Evolutionary conservation across 35 echinoderm and acorn worm species (phyloP).

Genomic region (Patiria miniata): DNA sequence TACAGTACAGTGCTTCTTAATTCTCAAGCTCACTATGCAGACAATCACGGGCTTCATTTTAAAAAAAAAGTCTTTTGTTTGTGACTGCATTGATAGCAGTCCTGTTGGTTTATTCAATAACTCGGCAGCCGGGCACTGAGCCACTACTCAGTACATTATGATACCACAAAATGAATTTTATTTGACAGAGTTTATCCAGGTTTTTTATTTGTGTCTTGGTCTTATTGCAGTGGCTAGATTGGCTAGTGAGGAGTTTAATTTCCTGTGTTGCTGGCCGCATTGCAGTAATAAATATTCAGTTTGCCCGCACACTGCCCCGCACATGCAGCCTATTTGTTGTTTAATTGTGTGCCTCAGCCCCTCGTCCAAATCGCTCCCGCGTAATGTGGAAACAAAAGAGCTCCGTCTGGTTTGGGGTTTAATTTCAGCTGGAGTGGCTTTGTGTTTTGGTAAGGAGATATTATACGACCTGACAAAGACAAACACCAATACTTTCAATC

Average conservation of each 20-base stretch:
- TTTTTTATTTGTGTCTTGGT: neutral
- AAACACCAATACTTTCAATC: neutral
- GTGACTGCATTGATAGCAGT: too few relatives aligned
- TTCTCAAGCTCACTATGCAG: too few relatives aligned
- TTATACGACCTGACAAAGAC: neutral
- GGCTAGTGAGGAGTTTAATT: neutral
- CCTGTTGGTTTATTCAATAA: too few relatives aligned
- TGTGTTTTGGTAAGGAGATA: slow-evolving; percentile 17
- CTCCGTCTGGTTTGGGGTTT: slow-evolving; percentile 9
- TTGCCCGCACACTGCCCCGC: neutral
- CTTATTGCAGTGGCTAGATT: neutral
- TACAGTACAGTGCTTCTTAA: too few relatives aligned
- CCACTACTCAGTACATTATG: neutral
- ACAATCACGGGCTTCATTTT: too few relatives aligned
- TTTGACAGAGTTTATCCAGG: slow-evolving; percentile 13
- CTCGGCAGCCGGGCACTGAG: too few relatives aligned
- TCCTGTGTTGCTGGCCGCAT: neutral
- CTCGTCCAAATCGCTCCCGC: neutral
- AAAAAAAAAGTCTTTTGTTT: too few relatives aligned
- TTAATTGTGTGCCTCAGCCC: slow-evolving; percentile 6
- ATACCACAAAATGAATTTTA: slow-evolving; percentile 25
- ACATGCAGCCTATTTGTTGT: neutral
- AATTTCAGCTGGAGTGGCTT: slow-evolving; percentile 5
- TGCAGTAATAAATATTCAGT: slow-evolving; percentile 10
- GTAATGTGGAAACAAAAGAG: slow-evolving; percentile 25